Conservation (phyloP, 2,113 vertebrate species). For the Forbesichthys agassizii region DNA sequence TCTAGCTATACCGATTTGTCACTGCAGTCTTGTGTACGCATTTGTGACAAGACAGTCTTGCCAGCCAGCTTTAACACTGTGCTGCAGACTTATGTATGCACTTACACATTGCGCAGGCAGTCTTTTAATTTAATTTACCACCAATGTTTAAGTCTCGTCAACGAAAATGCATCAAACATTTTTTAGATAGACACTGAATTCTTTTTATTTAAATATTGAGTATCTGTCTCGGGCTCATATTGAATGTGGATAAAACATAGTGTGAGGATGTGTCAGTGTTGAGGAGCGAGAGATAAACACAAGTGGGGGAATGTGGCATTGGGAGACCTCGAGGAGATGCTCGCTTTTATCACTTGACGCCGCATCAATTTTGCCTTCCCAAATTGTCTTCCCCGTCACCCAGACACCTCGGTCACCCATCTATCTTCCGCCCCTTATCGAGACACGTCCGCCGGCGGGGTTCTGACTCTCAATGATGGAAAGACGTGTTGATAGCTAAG, state of each 20-base stretch:
- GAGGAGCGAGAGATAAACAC: conserved; percentile 7
- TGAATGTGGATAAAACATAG: conserved; percentile 2
- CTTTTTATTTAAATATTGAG: no score
- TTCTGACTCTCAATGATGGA: conserved; percentile 21
- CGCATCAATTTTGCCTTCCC: conserved; percentile 37
- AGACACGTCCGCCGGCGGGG: conserved; percentile 16
- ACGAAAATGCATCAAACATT: no score
- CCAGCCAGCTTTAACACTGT: no score
- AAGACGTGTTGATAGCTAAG: conserved; percentile 17
- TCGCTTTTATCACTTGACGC: conserved; percentile 28
- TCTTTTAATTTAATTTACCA: no score
- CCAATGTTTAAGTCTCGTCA: no score
- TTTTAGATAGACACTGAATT: no score
- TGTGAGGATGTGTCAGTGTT: conserved; percentile 4
- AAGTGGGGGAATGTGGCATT: not conserved
- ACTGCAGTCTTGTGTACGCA: no score
- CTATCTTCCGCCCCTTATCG: conserved; percentile 5
- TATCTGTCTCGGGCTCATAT: no score
- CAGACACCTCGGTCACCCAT: conserved; percentile 10
- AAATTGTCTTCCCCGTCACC: conserved; percentile 17
- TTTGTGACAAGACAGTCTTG: no score
- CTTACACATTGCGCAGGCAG: no score
- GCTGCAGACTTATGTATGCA: no score
- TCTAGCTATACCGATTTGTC: no score
- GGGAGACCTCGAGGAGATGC: conserved; percentile 28